Evolutionary conservation across 2,113 vertebrate species (phyloP).

Genomic region (Scopus umbretta): DNA sequence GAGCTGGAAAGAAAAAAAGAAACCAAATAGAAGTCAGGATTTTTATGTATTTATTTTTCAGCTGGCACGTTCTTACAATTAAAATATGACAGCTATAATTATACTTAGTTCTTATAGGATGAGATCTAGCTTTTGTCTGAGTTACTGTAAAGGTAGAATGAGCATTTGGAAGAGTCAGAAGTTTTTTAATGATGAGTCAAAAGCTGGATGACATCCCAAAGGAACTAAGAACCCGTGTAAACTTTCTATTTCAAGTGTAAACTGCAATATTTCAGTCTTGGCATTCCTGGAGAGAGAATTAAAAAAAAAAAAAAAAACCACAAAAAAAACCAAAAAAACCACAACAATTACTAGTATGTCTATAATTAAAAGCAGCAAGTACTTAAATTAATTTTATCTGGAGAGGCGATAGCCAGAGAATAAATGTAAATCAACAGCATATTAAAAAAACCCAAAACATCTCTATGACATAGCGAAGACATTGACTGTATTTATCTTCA

Average conservation of each 20-base stretch:
- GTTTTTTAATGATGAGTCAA: background rate
- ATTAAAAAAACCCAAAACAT: too few species aligned
- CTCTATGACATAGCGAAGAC: background rate
- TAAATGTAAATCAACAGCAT: too few species aligned
- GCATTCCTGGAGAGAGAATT: background rate
- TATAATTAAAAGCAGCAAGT: background rate
- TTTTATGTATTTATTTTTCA: background rate
- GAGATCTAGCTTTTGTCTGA: background rate
- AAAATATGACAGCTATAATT: background rate
- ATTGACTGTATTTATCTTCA: background rate
- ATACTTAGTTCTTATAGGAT: background rate
- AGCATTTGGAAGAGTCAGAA: background rate
- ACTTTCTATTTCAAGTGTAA: background rate
- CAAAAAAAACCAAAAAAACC: too few species aligned
- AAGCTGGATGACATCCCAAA: background rate
- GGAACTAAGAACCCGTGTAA: background rate
- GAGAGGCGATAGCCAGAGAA: background rate
- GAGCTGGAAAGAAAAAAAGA: background rate
- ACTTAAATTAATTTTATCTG: background rate
- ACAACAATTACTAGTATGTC: background rate
- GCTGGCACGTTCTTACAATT: background rate
- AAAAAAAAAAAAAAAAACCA: fast-evolving
- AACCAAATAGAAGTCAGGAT: background rate
- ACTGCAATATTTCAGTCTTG: background rate
- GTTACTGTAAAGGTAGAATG: too few species aligned